Conservation (phyloP, 2,888 invertebrate species). For the Ecdyonurus torrentis region DNA sequence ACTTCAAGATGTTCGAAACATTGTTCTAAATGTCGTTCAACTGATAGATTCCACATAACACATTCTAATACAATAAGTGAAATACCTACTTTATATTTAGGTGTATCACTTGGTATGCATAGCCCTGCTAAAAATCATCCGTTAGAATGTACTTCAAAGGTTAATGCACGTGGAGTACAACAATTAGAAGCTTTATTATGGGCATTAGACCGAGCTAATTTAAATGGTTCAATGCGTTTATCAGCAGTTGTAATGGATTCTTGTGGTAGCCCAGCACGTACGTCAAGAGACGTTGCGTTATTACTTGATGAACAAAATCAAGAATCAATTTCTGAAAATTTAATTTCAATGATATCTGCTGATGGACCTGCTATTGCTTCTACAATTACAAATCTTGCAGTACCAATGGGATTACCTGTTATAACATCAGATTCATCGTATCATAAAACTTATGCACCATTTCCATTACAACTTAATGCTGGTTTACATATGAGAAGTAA, state of each 20-base stretch:
- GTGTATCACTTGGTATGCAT: conserved; percentile 26
- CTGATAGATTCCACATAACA: neutral
- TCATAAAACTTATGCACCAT: conserved; percentile 13
- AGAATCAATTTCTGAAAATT: conserved; percentile 6
- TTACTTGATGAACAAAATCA: conserved; percentile 9
- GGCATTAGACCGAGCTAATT: conserved; percentile 25
- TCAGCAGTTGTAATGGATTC: conserved; percentile 19
- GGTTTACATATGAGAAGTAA: conserved; percentile 9
- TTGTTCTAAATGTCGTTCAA: conserved; percentile 7
- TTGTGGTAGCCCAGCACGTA: conserved; percentile 18
- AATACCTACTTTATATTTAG: conserved; percentile 19
- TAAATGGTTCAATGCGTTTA: conserved; percentile 18
- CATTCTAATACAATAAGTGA: neutral
- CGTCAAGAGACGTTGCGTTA: conserved; percentile 13
- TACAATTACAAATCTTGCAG: conserved; percentile 12
- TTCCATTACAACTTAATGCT: conserved; percentile 14
- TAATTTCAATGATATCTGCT: conserved; percentile 13
- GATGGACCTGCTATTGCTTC: conserved; percentile 11
- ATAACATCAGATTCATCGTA: conserved; percentile 12
- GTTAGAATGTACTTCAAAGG: conserved; percentile 18
- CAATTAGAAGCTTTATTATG: conserved; percentile 27
- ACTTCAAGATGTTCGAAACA: conserved; percentile 14
- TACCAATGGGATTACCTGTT: conserved; percentile 12
- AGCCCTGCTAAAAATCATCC: conserved; percentile 18
- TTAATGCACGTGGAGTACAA: conserved; percentile 19